Conservation (phyloP, 1,140 invertebrate genomes). For the Streblospio benedicti region DNA sequence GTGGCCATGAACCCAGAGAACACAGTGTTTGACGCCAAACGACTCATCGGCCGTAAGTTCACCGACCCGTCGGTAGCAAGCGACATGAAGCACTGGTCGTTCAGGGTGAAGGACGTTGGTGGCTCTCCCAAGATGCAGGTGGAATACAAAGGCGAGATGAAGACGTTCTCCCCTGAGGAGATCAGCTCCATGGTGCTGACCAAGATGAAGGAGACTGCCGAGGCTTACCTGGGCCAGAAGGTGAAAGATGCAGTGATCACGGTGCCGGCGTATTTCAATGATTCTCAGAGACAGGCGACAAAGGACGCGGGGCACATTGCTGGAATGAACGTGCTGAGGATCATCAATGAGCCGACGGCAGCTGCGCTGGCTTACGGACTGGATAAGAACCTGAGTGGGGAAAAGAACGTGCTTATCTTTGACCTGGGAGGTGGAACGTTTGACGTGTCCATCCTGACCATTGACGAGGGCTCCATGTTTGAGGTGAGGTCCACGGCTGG, state of each 20-base stretch:
- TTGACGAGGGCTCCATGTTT: slow-evolving; percentile 66
- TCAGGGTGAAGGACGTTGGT: slow-evolving; percentile 68
- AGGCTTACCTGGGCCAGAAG: slow-evolving; percentile 87
- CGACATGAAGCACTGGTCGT: slow-evolving; percentile 58
- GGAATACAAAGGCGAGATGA: slow-evolving; percentile 78
- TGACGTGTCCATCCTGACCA: slow-evolving; percentile 89
- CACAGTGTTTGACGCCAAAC: slow-evolving; percentile 84
- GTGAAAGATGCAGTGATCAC: slow-evolving; percentile 66
- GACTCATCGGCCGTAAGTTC: slow-evolving; percentile 65
- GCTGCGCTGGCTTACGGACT: slow-evolving; percentile 51
- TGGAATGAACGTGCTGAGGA: slow-evolving; percentile 52
- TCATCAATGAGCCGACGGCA: slow-evolving; percentile 51
- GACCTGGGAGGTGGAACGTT: slow-evolving; percentile 96
- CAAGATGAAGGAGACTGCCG: slow-evolving; percentile 86
- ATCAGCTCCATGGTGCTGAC: slow-evolving; percentile 79
- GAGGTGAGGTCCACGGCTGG: slow-evolving; percentile 95
- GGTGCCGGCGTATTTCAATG: slow-evolving; percentile 52
- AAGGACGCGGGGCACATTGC: slow-evolving; percentile 52
- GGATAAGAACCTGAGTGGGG: slow-evolving; percentile 59
- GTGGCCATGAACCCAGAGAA: slow-evolving; percentile 81
- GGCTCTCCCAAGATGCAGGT: slow-evolving; percentile 65
- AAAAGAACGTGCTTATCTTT: slow-evolving; percentile 60
- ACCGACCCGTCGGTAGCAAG: slow-evolving; percentile 62
- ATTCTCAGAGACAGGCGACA: slow-evolving; percentile 51
- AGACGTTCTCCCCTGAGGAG: slow-evolving; percentile 84